Base-by-base conservation (phyloP, 2,888 invertebrate species). In the Drosophila peninsularis region DNA sequence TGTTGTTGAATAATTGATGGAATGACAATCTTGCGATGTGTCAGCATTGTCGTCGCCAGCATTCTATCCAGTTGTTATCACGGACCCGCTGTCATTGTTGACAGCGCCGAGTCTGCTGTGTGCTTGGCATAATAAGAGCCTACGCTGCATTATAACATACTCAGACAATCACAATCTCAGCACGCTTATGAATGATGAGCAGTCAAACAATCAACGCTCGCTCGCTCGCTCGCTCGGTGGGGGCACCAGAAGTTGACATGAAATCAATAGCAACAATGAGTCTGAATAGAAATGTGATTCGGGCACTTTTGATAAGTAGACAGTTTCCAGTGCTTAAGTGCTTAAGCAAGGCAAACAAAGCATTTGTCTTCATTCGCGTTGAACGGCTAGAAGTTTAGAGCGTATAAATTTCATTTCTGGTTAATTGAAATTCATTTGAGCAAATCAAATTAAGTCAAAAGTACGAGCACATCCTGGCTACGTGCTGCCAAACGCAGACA, bases 371-470 rank as follows among this genome's bases (percentile, higher is more conserved):
- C 39, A 44, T 60, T 67, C 61, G 45, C 5, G 42, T 6, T 60
- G 57, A 17, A 13, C 55, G 53, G 57, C 64, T 69, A 41, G 24
- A 61, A 64, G 58, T 69, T 75, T 73, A 45, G 63, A 75, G 36
- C 39, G 73, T 79, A 81, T 82, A 78, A 87, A 87, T 82, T 83
- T 74, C 82, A 80, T 83, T 82, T 75, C 62, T 37, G 80, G 77
- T 84, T 86, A 88, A 86, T 86, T 86, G 87, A 88, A 88, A 86
- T 86, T 86, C 84, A 86, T 88, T 86, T 79, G 80, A 75, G 71
- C 66, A 88, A 88, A 88, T 88, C 88, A 86, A 88, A 88, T 86
- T 82, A 87, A 88, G 80, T 87, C 79, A 80, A 75, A 86, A 88
- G 85, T 81, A 62, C 65, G 56, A 56, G 72, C 63, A 82, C 75